Conservation (phyloP, 30 jellyfish, hydroid and myxozoan genomes). For the Calvadosia cruxmelitensis region DNA sequence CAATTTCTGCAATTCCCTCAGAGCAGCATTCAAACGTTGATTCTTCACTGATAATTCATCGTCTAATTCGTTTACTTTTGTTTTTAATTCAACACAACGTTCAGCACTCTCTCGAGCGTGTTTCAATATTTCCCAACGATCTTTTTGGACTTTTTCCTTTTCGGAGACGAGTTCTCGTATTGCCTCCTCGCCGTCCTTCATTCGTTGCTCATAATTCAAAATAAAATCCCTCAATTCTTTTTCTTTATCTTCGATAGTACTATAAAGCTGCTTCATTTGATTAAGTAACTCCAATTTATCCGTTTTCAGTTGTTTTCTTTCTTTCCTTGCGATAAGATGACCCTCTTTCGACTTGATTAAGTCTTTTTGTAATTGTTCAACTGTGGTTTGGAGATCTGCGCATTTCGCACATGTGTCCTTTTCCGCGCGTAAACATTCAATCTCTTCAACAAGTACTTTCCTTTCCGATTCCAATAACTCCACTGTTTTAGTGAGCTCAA, state of each 20-base stretch:
- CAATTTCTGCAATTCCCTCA: background rate
- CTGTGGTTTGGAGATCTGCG: background rate
- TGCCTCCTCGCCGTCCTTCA: conserved; percentile 62
- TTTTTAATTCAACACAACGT: conserved; percentile 44
- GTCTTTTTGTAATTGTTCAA: conserved; percentile 1
- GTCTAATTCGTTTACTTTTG: conserved; percentile 10
- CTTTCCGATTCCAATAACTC: background rate
- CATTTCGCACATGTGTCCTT: conserved; percentile 3
- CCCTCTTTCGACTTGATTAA: conserved; percentile 33
- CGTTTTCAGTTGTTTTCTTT: conserved; percentile 35
- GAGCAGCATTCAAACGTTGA: background rate
- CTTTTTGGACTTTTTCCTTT: conserved; percentile 41
- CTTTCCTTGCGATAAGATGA: conserved; percentile 12
- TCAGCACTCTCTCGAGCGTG: conserved; percentile 46
- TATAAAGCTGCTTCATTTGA: conserved; percentile 54
- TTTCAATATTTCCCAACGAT: conserved; percentile 47
- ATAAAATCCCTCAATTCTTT: conserved; percentile 55
- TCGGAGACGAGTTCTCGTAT: conserved; percentile 35
- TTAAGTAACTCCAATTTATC: conserved; percentile 57
- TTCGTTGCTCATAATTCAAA: conserved; percentile 54
- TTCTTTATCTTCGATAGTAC: conserved; percentile 61
- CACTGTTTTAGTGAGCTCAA: background rate
- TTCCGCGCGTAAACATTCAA: background rate
- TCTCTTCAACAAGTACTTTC: conserved; percentile 3
- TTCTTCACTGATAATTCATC: conserved; percentile 19